A percentile compares a stretch with the other conserved stretches of the same genome.
phyloP scores from a whole-genome alignment of 1,140 invertebrate genomes.

The Contarinia nasturtii region DNA sequence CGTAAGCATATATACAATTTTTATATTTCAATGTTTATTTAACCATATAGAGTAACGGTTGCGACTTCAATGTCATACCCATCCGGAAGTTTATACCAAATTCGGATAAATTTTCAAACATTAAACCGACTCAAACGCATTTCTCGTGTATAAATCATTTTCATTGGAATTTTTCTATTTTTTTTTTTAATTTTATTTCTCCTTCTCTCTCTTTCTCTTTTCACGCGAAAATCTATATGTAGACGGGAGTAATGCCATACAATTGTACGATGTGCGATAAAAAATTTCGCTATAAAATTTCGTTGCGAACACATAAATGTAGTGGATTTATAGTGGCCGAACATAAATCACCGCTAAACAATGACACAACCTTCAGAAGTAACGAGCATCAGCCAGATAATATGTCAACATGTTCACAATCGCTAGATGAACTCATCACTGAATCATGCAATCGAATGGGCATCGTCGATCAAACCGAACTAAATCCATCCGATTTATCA shows the following conservation, averaged over 20 bases:
- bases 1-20: constrained; percentile 44
- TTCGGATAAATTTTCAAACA: too few species aligned
- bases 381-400: neutral
- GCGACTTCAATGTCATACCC: neutral
- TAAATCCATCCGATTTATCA: too few species aligned
- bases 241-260: constrained; percentile 28
- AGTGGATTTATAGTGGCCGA: constrained; percentile 4
- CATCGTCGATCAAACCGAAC: constrained; percentile 7
- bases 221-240: neutral
- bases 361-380: neutral
- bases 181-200: neutral
- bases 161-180: too few species aligned
- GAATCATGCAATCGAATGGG: constrained; percentile 24
- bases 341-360: too few species aligned
- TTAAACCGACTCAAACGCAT: too few species aligned
- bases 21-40: constrained; percentile 31
- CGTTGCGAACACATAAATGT: constrained; percentile 64
- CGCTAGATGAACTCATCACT: constrained; percentile 23
- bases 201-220: neutral
- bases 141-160: too few species aligned
- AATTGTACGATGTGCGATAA: constrained; percentile 63
- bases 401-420: neutral
- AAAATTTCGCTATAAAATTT: constrained; percentile 71
- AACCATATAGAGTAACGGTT: neutral
- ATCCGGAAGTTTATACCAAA: too few species aligned